Evolutionary conservation across 2,797 vertebrate species (phyloP), one percentile per base, ranked within the genome.

Genomic region (Denticeps clupeoides): DNA sequence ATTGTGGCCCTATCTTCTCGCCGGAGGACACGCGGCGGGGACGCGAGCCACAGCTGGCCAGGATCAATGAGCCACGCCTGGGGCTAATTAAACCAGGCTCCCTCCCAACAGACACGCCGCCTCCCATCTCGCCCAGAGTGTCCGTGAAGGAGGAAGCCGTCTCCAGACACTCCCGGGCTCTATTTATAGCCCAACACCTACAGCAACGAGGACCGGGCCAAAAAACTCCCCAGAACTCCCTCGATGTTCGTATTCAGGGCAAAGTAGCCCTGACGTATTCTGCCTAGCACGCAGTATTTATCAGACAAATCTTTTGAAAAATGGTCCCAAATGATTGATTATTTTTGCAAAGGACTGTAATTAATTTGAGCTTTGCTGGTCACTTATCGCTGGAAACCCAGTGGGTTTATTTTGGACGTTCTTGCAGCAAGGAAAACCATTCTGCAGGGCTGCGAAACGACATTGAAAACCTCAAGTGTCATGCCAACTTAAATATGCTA

Each of bases 401-500:
- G 38, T 33, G 15, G 19, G 29, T 24, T 51, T 51, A 7, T 51
- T 44, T 51, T 51, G 29, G 31, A 51, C 44, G 41, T 29, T 49
- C 21, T 38, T 18, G 9, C 25, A 28, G 35, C n/a, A 41, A 49
- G 37, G 42, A 13, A 44, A 35, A 43, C 21, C 42, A 35, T 23
- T 18, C 33, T 41, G 43, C 41, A 37, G 31, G 52, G 26, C 25
- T 27, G 11, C 7, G 31, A 10, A 15, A 26, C 33, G 22, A 32
- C 42, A 22, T 38, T 38, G 23, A 24, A 45, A 21, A 28, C 40
- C 40, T 21, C 27, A n/a, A 7, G 33, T 23, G 50, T 38, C 24
- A 15, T 45, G 42, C 42, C 42, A 52, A 45, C 23, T 45, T 31
- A 51, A 51, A 52, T 45, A 52, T 12, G 13, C 19, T 35, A 38